phyloP scores from a whole-genome alignment of 2,113 vertebrate species.

The Platanista minor region DNA sequence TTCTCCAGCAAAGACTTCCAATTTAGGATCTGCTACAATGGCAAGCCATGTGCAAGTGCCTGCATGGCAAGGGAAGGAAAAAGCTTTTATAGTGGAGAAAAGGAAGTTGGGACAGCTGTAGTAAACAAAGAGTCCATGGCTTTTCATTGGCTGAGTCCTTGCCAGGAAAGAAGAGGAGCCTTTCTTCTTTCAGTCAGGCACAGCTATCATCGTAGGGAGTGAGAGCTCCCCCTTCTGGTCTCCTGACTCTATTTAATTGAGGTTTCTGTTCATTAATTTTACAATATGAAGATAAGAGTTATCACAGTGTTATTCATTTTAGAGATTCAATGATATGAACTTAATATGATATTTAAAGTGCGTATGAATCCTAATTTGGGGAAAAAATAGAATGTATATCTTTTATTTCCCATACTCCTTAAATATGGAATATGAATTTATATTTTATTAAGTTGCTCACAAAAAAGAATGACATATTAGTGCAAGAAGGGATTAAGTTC shows the following conservation, averaged over 20 bases:
- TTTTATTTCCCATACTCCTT: not conserved
- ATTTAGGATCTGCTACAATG: not conserved
- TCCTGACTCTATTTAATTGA: not conserved
- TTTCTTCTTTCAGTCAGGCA: not conserved
- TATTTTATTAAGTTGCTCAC: not conserved
- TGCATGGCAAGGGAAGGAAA: not conserved
- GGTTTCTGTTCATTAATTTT: not conserved
- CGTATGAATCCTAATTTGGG: not conserved
- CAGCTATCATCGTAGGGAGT: not conserved
- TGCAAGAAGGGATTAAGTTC: not conserved
- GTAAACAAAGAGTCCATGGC: not conserved
- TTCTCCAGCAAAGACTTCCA: not conserved
- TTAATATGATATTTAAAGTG: not conserved
- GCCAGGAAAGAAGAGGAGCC: not conserved
- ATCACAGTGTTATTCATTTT: not conserved
- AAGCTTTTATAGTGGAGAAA: not conserved
- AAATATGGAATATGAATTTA: not conserved
- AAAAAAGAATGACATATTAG: not conserved
- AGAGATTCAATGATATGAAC: not conserved
- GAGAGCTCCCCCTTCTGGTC: not conserved
- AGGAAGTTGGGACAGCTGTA: not conserved
- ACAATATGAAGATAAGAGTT: not conserved
- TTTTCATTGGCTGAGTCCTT: not conserved
- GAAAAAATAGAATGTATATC: not conserved
- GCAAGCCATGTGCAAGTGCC: not conserved